These are phyloP conservation scores for Pangasius larnaudii DNA, from an alignment of 2,797 vertebrate species.

Conservation along the genomic window DNA sequence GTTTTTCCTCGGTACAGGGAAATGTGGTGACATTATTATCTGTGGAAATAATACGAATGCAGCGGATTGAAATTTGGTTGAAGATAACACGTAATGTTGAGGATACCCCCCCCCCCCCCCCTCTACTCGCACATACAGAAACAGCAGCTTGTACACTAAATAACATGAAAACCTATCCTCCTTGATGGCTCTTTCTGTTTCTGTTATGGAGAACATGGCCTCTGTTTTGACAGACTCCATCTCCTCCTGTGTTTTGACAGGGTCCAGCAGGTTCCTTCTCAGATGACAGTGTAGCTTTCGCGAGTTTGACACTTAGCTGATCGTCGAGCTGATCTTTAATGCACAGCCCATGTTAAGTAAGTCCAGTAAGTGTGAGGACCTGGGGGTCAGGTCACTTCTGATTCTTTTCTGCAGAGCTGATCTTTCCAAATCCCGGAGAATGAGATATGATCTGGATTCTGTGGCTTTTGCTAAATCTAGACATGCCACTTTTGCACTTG, in stretches of 20 bases:
- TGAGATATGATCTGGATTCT: background rate
- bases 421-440: background rate
- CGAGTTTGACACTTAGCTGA: background rate
- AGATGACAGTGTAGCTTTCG: background rate
- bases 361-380: background rate
- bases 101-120: background rate
- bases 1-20: background rate
- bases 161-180: background rate
- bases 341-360: background rate
- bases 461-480: background rate
- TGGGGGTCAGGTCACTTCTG: background rate
- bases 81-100: background rate
- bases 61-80: background rate
- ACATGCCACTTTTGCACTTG: background rate
- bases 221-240: conserved; percentile 17
- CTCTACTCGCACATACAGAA: background rate
- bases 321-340: conserved; percentile 18
- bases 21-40: background rate
- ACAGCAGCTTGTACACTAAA: background rate
- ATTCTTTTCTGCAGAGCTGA: background rate
- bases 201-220: background rate
- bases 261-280: conserved; percentile 23
- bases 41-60: background rate
- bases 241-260: conserved; percentile 44
- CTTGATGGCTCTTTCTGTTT: conserved; percentile 7